These are phyloP conservation scores for Onychomys leucogaster DNA, from an alignment of 2,797 vertebrate genomes.

Conservation along the genomic window DNA sequence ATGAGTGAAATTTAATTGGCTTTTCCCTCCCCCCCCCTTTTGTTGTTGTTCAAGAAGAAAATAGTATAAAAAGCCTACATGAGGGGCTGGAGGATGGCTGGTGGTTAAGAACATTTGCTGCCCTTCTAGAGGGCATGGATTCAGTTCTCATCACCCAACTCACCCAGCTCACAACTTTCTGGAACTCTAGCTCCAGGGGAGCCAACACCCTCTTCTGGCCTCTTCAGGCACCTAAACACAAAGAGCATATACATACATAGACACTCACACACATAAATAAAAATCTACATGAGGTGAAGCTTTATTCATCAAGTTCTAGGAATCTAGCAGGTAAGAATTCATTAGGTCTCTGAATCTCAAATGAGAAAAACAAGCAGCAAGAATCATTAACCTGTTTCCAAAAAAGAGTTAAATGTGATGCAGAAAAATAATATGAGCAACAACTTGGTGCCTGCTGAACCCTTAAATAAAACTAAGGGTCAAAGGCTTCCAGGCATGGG, in stretches of 20 bases:
- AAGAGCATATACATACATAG: background rate
- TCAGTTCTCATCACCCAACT: background rate
- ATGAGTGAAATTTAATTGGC: background rate
- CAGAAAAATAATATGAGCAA: background rate
- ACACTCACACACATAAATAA: background rate
- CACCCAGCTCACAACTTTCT: background rate
- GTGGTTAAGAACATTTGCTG: background rate
- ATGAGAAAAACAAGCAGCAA: constrained; percentile 48
- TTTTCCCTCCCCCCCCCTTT: too few species aligned
- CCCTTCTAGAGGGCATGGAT: background rate
- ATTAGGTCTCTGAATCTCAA: constrained; percentile 26
- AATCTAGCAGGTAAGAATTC: constrained; percentile 54
- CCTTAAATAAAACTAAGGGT: background rate
- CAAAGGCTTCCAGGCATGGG: background rate
- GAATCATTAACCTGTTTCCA: constrained; percentile 32
- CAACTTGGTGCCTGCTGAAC: background rate
- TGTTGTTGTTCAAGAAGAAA: background rate
- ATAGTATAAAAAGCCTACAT: background rate
- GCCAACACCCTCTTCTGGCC: background rate
- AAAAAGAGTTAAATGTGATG: constrained; percentile 22
- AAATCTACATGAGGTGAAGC: background rate
- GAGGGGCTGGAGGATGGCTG: background rate
- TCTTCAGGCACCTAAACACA: background rate
- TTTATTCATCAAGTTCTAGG: constrained; percentile 54
- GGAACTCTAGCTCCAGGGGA: background rate